These are phyloP conservation scores for Bombus sylvicola DNA, from an alignment of 1,140 invertebrate species.

Conservation along the genomic window DNA sequence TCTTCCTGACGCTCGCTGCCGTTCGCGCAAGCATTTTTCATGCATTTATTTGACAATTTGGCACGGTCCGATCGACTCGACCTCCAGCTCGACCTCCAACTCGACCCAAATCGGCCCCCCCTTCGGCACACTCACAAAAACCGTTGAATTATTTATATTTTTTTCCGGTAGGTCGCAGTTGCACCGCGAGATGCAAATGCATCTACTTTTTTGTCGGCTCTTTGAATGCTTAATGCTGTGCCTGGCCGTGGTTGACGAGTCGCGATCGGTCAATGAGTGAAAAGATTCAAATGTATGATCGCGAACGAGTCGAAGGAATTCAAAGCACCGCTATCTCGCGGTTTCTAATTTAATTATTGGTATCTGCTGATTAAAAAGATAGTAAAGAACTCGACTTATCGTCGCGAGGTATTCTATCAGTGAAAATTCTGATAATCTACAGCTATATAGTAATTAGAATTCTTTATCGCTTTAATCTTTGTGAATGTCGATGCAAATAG, in stretches of 20 bases:
- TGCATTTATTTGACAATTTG: constrained; percentile 74
- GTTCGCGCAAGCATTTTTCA: constrained; percentile 52
- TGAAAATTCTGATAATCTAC: not conserved
- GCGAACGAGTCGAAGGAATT: not conserved
- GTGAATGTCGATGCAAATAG: not conserved
- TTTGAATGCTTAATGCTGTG: constrained; percentile 79
- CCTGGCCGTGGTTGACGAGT: not conserved
- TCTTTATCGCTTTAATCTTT: not conserved
- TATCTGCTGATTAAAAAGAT: not conserved
- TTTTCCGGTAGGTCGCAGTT: constrained; percentile 75
- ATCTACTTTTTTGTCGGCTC: constrained; percentile 78
- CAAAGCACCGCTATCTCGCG: not conserved
- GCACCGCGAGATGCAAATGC: constrained; percentile 78
- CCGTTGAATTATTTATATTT: constrained; percentile 82
- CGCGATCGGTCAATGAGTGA: constrained; percentile 22
- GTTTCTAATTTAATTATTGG: not conserved
- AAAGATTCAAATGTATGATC: not conserved
- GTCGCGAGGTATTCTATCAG: not conserved
- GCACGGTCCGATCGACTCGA: constrained; percentile 60
- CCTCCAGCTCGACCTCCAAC: not conserved
- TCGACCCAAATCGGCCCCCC: constrained; percentile 47
- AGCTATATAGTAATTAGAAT: not conserved
- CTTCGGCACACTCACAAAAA: constrained; percentile 71
- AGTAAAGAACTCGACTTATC: not conserved
- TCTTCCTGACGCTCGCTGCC: not conserved